Evolutionary conservation across 2,113 vertebrate species (phyloP).

Genomic region (Brevimyrus niger): DNA sequence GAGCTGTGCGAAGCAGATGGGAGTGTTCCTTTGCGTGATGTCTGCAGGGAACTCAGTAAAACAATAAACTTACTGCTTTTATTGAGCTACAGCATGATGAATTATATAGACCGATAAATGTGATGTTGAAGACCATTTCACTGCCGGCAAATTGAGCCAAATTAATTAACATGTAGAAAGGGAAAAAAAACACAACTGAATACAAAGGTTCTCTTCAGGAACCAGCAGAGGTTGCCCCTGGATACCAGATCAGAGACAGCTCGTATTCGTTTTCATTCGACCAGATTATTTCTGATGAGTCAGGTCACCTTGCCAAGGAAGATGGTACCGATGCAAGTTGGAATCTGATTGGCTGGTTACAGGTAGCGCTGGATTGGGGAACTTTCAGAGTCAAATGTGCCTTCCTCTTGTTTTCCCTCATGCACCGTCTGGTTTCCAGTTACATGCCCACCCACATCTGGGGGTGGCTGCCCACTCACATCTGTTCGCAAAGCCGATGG

Average conservation of each 20-base stretch:
- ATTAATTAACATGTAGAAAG: neutral
- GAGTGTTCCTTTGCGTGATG: neutral
- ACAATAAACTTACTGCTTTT: neutral
- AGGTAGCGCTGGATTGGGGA: neutral
- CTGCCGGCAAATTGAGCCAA: neutral
- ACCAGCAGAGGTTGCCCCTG: neutral
- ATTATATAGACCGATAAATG: neutral
- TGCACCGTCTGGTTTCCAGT: neutral
- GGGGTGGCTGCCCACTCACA: neutral
- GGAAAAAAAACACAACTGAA: neutral
- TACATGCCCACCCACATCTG: neutral
- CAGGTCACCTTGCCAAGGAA: neutral
- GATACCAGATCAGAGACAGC: neutral
- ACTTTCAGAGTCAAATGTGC: neutral
- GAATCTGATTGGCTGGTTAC: neutral
- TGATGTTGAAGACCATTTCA: neutral
- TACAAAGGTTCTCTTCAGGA: neutral
- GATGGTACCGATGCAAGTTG: neutral
- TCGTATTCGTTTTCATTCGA: neutral
- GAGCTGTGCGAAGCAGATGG: neutral
- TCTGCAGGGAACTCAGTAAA: neutral
- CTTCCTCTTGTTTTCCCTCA: neutral
- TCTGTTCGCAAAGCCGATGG: neutral
- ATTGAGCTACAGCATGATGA: neutral
- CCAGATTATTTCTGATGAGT: neutral